Evolutionary conservation across 2,797 vertebrate genomes (phyloP).

Genomic region (Cryptoblepharus egeriae): DNA sequence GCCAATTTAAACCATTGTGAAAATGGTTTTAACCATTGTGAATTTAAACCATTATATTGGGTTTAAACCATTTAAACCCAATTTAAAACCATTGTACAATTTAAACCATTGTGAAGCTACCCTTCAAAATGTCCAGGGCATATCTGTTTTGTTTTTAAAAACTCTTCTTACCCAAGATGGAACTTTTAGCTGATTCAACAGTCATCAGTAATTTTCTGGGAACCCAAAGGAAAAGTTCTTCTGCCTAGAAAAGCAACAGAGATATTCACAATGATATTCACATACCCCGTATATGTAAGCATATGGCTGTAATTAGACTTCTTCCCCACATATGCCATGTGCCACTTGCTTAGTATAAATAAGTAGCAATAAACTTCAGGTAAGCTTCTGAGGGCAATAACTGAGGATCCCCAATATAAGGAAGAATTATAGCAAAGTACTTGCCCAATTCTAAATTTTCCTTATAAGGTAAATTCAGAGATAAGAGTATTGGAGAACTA

Average conservation of each 20-base stretch:
- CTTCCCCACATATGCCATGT: background rate
- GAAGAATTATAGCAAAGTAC: too few species aligned
- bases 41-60: conserved; percentile 16
- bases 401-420: background rate
- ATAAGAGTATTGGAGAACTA: background rate
- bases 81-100: conserved; percentile 25
- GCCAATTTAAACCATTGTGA: conserved; percentile 16
- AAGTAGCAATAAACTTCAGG: background rate
- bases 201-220: conserved; percentile 97
- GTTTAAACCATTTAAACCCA: conserved; percentile 14
- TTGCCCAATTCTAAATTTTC: background rate
- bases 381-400: background rate
- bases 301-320: background rate
- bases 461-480: background rate
- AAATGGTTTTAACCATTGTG: too few species aligned
- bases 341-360: background rate
- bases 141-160: background rate
- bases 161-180: conserved; percentile 87
- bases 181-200: conserved; percentile 95
- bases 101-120: conserved; percentile 8
- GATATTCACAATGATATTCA: background rate
- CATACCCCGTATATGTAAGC: conserved; percentile 11
- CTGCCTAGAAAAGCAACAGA: conserved; percentile 80
- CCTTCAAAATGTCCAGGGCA: background rate
- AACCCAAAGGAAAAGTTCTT: conserved; percentile 97